A percentile compares a stretch with the other conserved stretches of the same genome.
Conservation (phyloP, 2,113 vertebrate species). For the Centropus unirufus region DNA sequence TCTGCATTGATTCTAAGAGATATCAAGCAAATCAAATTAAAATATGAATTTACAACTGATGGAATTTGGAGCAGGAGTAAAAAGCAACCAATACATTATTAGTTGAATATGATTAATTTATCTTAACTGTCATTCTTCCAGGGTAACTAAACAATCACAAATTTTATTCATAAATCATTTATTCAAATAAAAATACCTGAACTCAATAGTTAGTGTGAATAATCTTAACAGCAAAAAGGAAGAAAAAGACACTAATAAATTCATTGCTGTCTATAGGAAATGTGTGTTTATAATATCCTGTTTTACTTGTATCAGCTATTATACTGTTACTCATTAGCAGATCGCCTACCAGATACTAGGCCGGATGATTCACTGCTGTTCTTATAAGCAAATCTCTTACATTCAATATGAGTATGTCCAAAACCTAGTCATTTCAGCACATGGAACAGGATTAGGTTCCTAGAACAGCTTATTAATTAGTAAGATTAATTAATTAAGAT, state of each 20-base stretch:
- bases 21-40: neutral
- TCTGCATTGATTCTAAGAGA: neutral
- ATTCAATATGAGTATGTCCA: neutral
- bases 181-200: neutral
- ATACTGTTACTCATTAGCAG: neutral
- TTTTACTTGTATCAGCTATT: neutral
- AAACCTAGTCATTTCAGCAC: neutral
- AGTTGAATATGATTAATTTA: neutral
- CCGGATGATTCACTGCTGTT: neutral
- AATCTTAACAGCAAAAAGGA: neutral
- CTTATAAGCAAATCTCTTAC: neutral
- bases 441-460: neutral
- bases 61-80: neutral
- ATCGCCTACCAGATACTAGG: neutral
- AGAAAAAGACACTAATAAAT: neutral
- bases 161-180: neutral
- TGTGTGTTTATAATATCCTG: neutral
- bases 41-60: neutral
- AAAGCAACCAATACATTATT: neutral
- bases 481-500: constrained; percentile 11
- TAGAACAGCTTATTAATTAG: neutral
- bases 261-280: neutral
- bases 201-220: neutral
- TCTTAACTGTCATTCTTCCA: neutral
- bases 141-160: neutral